Base-by-base conservation (phyloP, 2,888 invertebrate genomes). In the Chouioia cunea region DNA sequence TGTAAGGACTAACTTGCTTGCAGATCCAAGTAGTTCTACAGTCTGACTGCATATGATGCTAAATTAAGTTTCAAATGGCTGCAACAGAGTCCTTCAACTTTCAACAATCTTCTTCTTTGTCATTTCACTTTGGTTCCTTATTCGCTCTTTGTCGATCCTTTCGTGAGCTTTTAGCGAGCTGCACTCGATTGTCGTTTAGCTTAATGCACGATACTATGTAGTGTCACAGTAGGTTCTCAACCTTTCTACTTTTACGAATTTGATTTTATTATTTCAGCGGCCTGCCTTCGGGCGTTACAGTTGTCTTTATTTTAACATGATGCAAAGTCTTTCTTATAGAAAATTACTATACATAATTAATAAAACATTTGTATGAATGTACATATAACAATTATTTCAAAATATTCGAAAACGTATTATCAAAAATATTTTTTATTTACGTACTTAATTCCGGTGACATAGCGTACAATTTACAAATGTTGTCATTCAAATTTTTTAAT, bases 11-110 rank as follows among this genome's bases (percentile, higher is more conserved):
- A 16, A 22, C 20, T 15, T 53, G n/a, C 44, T 2, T 48, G 73
- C 75, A 77, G 75, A 73, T 71, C 75, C 75, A 73, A 76, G 77
- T 75, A 71, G 76, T 77, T 75, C 67, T 77, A 71, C 78, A 77
- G 78, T 71, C 77, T 68, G 76, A 76, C 76, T 73, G 75, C 36
- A 36, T 10, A 78, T 81, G 83, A 82, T 83, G 80, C 82, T 79
- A 81, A 81, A 82, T 80, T 81, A 82, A 80, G 80, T 79, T 75
- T 77, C 74, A 43, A 43, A 43, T 15, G 16, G 12, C 52, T 52
- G 54, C 23, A 76, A 75, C 78, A 74, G 68, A 73, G 76, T 78
- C 77, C 78, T 79, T 74, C 77, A 78, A 76, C 68, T 74, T 69
- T 69, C 56, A 43, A 65, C 58, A n/a, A 52, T 60, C 60, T 57